phyloP scores from a whole-genome alignment of 2,888 invertebrate genomes.

The Molanna angustata region DNA sequence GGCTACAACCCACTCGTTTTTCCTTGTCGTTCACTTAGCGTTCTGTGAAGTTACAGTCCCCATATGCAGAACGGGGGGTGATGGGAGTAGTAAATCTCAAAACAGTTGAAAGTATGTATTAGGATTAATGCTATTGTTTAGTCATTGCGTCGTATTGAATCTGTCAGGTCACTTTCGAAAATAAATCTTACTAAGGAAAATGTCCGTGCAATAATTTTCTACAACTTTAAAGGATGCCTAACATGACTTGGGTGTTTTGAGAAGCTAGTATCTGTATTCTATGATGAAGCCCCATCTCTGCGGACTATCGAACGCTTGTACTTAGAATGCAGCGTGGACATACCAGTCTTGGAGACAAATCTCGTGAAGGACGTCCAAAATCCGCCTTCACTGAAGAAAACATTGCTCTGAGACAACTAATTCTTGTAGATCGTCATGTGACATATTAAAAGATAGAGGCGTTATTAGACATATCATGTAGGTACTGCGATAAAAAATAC shows the following conservation, averaged over 20 bases:
- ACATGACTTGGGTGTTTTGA: not conserved
- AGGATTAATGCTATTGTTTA: not conserved
- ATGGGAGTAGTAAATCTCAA: not conserved
- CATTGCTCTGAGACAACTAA: not conserved
- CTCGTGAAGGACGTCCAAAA: not conserved
- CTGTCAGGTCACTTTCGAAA: not conserved
- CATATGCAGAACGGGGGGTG: no score
- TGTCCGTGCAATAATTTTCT: not conserved
- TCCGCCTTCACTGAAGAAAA: not conserved
- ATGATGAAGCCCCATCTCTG: not conserved
- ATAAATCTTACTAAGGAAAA: not conserved
- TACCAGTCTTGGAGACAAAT: not conserved
- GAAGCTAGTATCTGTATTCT: not conserved
- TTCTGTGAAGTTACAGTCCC: no score
- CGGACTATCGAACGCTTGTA: not conserved
- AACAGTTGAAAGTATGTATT: not conserved
- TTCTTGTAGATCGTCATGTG: no score
- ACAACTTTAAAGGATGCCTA: not conserved
- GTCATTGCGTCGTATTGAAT: not conserved
- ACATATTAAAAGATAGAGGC: no score
- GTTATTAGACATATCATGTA: no score
- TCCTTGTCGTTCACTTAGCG: no score
- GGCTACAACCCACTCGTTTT: no score
- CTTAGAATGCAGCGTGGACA: not conserved
- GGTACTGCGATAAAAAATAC: no score